Evolutionary conservation across 2,888 invertebrate genomes (phyloP), one percentile per base, ranked within the genome.

Genomic region (Agrilus cyanescens): DNA sequence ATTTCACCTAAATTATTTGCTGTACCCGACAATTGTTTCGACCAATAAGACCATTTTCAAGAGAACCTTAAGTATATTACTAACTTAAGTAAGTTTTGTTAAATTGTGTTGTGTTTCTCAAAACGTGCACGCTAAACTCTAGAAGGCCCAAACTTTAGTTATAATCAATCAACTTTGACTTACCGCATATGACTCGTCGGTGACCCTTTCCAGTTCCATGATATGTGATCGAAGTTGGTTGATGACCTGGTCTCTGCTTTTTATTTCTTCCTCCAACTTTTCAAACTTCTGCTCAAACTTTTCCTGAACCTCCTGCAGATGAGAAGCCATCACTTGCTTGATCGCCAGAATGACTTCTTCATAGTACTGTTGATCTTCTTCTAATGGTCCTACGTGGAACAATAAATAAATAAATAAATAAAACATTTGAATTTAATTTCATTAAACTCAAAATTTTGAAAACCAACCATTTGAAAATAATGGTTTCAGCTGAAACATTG

Each of bases 241-340:
- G 54, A 90, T 90, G 46, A 88, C 80, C 57, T 82, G 82, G 60
- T 90, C 88, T 31, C 87, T 74, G 56, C 78, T 80, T 29, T 77
- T 71, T n/a, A 90, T 80, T 66, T 89, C 89, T 47, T 80, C 74
- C 65, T 88, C 85, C 61, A 90, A 69, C 49, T 75, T 81, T 45
- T 79, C 76, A 59, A 86, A 85, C 44, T 85, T 75, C 52, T 76
- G 75, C 58, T 81, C 80, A 63, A 80, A 82, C 61, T 80, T 80
- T 41, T 75, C 76, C 62, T 82, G 80, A 51, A 82, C 76, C 44
- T 82, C 81, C 52, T 77, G 77, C 48, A 82, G 68, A 62, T 82
- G 82, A 15, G 76, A 75, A 65, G 84, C 83, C 65, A 89, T 83
- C 37, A 87, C 82, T 61, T 85, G 82, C 61, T 85, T 84, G 47